Evolutionary conservation across 92 coral and sea anemone genomes (phyloP).

Genomic region (Zoanthus sociatus): DNA sequence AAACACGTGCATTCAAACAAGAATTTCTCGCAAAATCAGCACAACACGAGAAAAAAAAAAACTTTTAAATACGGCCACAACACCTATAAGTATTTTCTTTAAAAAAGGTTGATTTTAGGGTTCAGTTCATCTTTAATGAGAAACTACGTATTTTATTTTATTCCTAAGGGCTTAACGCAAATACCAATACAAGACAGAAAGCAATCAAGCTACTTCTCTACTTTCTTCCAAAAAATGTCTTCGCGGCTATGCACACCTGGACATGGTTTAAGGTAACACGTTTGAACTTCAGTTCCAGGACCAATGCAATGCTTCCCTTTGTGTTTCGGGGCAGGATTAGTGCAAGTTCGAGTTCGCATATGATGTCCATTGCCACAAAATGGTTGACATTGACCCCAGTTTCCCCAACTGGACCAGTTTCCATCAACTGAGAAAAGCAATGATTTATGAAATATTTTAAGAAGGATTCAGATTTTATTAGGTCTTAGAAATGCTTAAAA

Average conservation of each 20-base stretch:
- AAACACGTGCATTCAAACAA: too few relatives aligned
- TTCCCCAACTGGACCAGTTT: conserved; percentile 37
- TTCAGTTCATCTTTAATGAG: too few relatives aligned
- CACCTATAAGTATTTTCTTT: too few relatives aligned
- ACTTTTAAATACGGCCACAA: too few relatives aligned
- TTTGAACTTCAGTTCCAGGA: conserved; percentile 7
- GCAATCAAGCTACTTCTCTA: too few relatives aligned
- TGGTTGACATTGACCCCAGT: conserved; percentile 13
- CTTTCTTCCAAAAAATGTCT: too few relatives aligned
- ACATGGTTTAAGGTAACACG: conserved; percentile 29
- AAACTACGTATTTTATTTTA: too few relatives aligned
- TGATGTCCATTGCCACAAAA: conserved; percentile 39
- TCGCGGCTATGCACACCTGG: conserved; percentile 3
- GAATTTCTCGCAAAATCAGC: too few relatives aligned
- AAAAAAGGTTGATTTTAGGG: too few relatives aligned
- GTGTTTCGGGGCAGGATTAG: conserved; percentile 38
- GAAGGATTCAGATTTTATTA: not conserved
- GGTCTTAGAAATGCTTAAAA: not conserved
- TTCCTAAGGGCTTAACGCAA: too few relatives aligned
- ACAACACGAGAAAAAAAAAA: too few relatives aligned
- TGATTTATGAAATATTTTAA: not conserved
- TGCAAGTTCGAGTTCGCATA: conserved; percentile 11
- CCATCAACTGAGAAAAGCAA: conserved; percentile 21
- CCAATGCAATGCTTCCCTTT: conserved; percentile 23
- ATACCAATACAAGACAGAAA: too few relatives aligned